phyloP scores from a whole-genome alignment of 2,888 invertebrate genomes.

The Rhogogaster chlorosoma region DNA sequence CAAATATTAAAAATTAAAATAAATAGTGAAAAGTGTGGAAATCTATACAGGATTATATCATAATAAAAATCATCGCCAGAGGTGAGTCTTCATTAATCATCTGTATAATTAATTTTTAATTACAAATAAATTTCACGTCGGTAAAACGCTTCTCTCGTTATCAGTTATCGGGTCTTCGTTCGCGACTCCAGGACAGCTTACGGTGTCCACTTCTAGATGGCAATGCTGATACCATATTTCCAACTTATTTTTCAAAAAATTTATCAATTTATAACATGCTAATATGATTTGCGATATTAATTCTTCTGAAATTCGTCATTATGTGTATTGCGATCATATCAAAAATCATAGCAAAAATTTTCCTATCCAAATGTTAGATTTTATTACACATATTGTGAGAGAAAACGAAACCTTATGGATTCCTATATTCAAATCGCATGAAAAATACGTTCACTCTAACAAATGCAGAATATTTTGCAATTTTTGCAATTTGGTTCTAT shows the following conservation, averaged over 20 bases:
- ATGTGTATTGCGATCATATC: neutral
- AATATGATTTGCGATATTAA: neutral
- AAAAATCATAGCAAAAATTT: neutral
- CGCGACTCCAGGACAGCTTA: too few species aligned
- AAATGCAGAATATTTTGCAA: neutral
- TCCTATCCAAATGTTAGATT: neutral
- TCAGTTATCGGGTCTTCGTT: neutral
- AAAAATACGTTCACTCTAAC: neutral
- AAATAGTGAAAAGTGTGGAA: neutral
- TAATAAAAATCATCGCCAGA: neutral
- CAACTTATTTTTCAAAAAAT: neutral
- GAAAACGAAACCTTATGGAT: neutral
- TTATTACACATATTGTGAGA: neutral
- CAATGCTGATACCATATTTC: constrained; percentile 1
- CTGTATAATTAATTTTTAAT: neutral
- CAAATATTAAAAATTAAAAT: neutral
- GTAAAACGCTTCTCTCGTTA: neutral
- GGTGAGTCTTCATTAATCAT: neutral
- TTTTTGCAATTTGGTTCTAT: neutral
- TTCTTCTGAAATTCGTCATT: neutral
- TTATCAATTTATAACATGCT: neutral
- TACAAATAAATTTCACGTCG: constrained; percentile 11
- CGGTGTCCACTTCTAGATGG: constrained; percentile 8
- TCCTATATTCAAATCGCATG: too few species aligned
- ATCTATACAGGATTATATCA: neutral